Percentiles rank a stretch among this genome's conserved stretches.
Conservation (phyloP, 1,140 invertebrate genomes). For the Drosophila orosa region DNA sequence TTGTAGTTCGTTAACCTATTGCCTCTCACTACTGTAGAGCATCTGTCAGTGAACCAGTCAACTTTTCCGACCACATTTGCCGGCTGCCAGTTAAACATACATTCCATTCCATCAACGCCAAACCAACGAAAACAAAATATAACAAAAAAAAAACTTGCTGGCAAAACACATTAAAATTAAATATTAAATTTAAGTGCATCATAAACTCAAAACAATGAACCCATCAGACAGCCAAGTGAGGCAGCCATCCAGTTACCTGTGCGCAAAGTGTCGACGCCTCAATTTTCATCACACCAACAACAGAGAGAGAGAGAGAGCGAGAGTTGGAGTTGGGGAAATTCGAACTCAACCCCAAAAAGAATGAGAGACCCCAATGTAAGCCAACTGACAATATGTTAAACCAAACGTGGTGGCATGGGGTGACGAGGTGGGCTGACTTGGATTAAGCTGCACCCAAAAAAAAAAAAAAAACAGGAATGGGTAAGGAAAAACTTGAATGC, state of each 20-base stretch:
- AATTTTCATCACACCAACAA: slow-evolving; percentile 34
- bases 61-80: slow-evolving; percentile 13
- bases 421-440: slow-evolving; percentile 20
- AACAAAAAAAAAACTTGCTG: slow-evolving; percentile 32
- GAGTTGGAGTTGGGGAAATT: slow-evolving; percentile 7
- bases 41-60: slow-evolving; percentile 2
- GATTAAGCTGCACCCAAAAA: slow-evolving; percentile 41
- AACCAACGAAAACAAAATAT: background rate
- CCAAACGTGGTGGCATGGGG: slow-evolving; percentile 35
- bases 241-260: slow-evolving; percentile 26
- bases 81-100: slow-evolving; percentile 6
- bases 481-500: background rate
- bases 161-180: slow-evolving; percentile 71
- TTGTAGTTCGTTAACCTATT: slow-evolving; percentile 22
- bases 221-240: slow-evolving; percentile 35
- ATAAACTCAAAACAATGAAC: slow-evolving; percentile 69
- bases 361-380: slow-evolving; percentile 33
- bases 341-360: slow-evolving; percentile 16
- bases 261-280: slow-evolving; percentile 48
- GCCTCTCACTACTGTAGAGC: slow-evolving; percentile 4
- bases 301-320: slow-evolving; percentile 8
- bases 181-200: slow-evolving; percentile 77
- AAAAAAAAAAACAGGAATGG: slow-evolving; percentile 5
- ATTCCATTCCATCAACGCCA: background rate
- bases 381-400: slow-evolving; percentile 66